phyloP scores from a whole-genome alignment of 2,797 vertebrate species.

The Odontamblyopus lacepedii region DNA sequence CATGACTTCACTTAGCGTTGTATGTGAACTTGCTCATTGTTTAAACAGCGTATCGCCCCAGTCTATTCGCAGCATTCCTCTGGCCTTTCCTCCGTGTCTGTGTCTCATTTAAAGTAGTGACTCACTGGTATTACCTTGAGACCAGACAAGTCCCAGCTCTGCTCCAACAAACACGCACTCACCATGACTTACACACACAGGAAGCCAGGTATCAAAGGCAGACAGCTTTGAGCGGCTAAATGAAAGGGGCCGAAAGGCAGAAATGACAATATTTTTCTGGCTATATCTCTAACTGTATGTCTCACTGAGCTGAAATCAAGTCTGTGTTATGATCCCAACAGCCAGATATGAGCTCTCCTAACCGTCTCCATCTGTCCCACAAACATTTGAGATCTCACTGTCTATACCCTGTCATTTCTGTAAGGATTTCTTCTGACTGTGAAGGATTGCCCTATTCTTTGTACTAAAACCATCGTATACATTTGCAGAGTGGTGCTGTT shows the following conservation, averaged over 20 bases:
- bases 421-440: slow-evolving; percentile 30
- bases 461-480: slow-evolving; percentile 34
- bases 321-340: slow-evolving; percentile 68
- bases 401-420: slow-evolving; percentile 35
- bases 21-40: neutral
- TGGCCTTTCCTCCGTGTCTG: slow-evolving; percentile 25
- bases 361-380: slow-evolving; percentile 70
- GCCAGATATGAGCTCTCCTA: slow-evolving; percentile 67
- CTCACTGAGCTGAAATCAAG: slow-evolving; percentile 68
- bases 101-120: slow-evolving; percentile 43
- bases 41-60: slow-evolving; percentile 34
- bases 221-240: slow-evolving; percentile 57
- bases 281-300: slow-evolving; percentile 51
- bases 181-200: slow-evolving; percentile 22
- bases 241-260: slow-evolving; percentile 59
- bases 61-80: slow-evolving; percentile 27
- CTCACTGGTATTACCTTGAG: slow-evolving; percentile 60
- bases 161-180: slow-evolving; percentile 20
- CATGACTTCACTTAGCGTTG: neutral
- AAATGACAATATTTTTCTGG: slow-evolving; percentile 66
- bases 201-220: slow-evolving; percentile 61
- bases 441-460: slow-evolving; percentile 24
- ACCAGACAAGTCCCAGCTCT: slow-evolving; percentile 54
- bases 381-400: slow-evolving; percentile 61
- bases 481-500: slow-evolving; percentile 38